phyloP scores from a whole-genome alignment of 2,113 vertebrate genomes.

The Bubalus kerabau region DNA sequence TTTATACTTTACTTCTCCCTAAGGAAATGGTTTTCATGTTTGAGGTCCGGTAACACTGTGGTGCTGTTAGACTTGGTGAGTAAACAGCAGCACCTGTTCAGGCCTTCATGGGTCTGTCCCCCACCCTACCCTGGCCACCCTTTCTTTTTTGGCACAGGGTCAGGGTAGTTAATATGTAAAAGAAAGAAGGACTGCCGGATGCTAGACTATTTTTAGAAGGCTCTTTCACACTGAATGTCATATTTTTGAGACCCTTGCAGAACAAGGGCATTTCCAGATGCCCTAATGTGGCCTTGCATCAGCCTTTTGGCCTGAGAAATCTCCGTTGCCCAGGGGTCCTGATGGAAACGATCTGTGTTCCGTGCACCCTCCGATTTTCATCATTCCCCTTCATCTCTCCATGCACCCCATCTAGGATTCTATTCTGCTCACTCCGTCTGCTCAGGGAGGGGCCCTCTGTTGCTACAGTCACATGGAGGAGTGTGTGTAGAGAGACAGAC shows the following conservation, averaged over 20 bases:
- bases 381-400: neutral
- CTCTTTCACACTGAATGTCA: neutral
- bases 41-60: neutral
- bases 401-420: neutral
- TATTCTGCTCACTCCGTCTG: neutral
- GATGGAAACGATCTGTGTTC: neutral
- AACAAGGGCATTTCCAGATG: neutral
- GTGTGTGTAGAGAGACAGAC: neutral
- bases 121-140: fast-evolving
- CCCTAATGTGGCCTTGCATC: neutral
- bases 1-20: neutral
- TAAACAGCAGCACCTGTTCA: neutral
- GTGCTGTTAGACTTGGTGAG: neutral
- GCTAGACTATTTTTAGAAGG: constrained; percentile 1
- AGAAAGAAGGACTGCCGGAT: neutral
- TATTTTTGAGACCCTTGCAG: neutral
- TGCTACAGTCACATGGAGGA: neutral
- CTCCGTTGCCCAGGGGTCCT: neutral
- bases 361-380: neutral
- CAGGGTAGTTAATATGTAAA: constrained; percentile 8
- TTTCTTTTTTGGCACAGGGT: neutral
- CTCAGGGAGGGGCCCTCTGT: neutral
- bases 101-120: neutral
- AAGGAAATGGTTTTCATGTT: neutral
- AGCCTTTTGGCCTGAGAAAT: neutral